Evolutionary conservation across 1,140 invertebrate genomes (phyloP).

Genomic region (Ceratina calcarata): DNA sequence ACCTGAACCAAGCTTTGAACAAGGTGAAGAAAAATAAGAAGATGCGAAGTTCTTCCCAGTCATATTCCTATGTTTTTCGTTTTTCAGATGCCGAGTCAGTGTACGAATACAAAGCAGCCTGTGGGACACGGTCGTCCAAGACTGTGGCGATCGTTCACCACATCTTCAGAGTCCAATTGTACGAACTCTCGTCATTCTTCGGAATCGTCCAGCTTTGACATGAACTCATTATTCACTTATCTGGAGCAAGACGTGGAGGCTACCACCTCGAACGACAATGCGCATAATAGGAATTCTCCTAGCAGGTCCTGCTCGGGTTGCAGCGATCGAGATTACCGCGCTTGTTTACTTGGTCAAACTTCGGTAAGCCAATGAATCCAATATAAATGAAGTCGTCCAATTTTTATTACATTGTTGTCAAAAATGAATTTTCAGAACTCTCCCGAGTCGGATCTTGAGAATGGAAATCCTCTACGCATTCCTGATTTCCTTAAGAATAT

Average conservation of each 20-base stretch:
- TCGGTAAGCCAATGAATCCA: background rate
- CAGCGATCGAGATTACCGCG: constrained; percentile 84
- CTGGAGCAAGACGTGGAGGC: constrained; percentile 63
- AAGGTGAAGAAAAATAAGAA: too few relatives aligned
- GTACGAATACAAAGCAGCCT: too few relatives aligned
- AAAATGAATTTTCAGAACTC: too few relatives aligned
- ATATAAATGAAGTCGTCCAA: too few relatives aligned
- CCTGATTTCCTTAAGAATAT: constrained; percentile 18
- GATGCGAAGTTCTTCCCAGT: too few relatives aligned
- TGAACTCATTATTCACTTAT: constrained; percentile 66
- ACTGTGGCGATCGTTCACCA: constrained; percentile 51
- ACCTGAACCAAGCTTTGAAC: too few relatives aligned
- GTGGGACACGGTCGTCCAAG: constrained; percentile 41
- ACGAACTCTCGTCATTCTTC: constrained; percentile 48
- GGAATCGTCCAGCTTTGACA: constrained; percentile 52
- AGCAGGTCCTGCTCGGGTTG: constrained; percentile 87
- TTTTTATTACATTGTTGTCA: too few relatives aligned
- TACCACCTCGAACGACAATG: constrained; percentile 44
- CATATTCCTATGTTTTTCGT: too few relatives aligned
- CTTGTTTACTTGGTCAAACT: constrained; percentile 77
- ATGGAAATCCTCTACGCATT: constrained; percentile 34
- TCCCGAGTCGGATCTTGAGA: too few relatives aligned
- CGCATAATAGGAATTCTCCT: background rate
- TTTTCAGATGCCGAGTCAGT: too few relatives aligned
- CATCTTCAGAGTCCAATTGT: constrained; percentile 54